A percentile compares a stretch with the other conserved stretches of the same genome.
Conservation (phyloP, 1,140 invertebrate species). For the Ephestia elutella region DNA sequence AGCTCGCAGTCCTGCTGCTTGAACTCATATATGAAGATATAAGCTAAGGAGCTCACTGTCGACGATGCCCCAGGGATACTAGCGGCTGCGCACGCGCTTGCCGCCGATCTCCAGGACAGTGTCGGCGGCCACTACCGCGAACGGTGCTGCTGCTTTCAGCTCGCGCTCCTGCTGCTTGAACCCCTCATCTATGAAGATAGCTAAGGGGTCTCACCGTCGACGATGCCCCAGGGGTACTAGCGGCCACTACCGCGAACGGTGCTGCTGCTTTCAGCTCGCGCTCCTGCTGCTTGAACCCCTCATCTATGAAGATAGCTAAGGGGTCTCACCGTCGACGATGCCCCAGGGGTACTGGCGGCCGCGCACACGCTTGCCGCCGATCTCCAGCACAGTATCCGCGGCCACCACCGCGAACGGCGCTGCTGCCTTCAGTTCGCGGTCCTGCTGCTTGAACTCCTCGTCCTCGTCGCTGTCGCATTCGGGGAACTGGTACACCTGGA, state of each 20-base stretch:
- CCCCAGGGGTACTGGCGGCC: slow-evolving; percentile 98
- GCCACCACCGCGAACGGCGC: slow-evolving; percentile 98
- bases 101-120: slow-evolving; percentile 95
- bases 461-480: slow-evolving; percentile 96
- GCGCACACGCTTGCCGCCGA: slow-evolving; percentile 90
- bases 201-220: slow-evolving; percentile 90
- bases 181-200: too few relatives aligned
- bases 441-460: slow-evolving; percentile 94
- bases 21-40: too few relatives aligned
- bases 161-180: slow-evolving; percentile 94
- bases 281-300: slow-evolving; percentile 86
- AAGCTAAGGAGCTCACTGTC: slow-evolving; percentile 89
- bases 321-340: slow-evolving; percentile 92
- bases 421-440: slow-evolving; percentile 90
- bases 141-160: slow-evolving; percentile 93
- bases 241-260: slow-evolving; percentile 96
- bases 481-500: slow-evolving; percentile 91
- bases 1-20: slow-evolving; percentile 92
- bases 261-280: slow-evolving; percentile 92
- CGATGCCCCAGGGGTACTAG: slow-evolving; percentile 98
- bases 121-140: slow-evolving; percentile 97
- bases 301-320: slow-evolving; percentile 8
- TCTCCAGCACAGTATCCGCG: slow-evolving; percentile 94
- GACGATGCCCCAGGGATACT: slow-evolving; percentile 99
- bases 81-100: slow-evolving; percentile 89